Base-by-base conservation (phyloP, 1,140 invertebrate species). In the Bombyx mandarina region DNA sequence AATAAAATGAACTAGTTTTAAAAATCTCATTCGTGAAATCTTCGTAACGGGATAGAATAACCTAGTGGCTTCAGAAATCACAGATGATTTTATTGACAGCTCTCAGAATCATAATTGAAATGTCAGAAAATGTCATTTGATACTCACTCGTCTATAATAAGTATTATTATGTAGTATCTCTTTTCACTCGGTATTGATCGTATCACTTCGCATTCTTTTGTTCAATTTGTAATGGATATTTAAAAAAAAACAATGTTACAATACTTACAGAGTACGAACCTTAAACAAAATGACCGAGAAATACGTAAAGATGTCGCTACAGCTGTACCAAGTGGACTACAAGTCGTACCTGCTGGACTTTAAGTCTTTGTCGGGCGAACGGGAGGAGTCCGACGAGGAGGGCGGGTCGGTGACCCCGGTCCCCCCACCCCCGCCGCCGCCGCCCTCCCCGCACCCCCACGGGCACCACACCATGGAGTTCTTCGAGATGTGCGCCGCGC, bases 401-500 rank as follows among this genome's bases (percentile, higher is more conserved):
- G 81, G 82, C 8, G 79, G 85, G 49, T 86, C 85, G 45, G 77
- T 81, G 54, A 48, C 71, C n/a, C 61, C 69, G 2, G 75, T 68
- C 1, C 75, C 77, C 1, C 69, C 68, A 7, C 50, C 64, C 26
- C 62, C 56, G 7, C 66, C 73, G 73, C 89, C 87, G 71, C 81
- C 88, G 56, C 50, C 79, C 57, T 71, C 60, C 10, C 44, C 66
- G 10, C 62, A 63, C 47, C 59, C 69, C 0, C 88, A 66, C 79
- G 91, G 93, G 35, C 97, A 99, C 77, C 97, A 99, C 83, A 99
- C 98, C 4, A 98, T 99, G 95, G 98, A 99, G 90, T 99, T 99
- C 89, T 99, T 99, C 86, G 98, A 99, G 90, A 99, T 99, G 97
- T 99, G 98, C 87, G 97, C 98, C 26, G 95, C 96, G 42, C 90